Evolutionary conservation across 2,888 invertebrate species (phyloP).

Genomic region (Ochropleura plecta): DNA sequence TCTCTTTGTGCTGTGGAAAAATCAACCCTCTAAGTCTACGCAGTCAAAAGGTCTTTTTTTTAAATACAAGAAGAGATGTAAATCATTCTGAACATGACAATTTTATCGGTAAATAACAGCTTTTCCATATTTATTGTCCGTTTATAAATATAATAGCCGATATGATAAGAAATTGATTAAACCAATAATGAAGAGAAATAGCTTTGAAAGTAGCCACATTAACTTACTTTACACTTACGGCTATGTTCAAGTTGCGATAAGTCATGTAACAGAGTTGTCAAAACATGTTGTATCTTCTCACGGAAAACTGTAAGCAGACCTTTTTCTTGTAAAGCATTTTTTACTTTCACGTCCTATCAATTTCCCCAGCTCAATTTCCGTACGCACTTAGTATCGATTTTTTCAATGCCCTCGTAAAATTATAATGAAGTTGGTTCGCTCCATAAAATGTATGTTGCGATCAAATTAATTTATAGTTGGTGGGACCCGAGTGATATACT

Average conservation of each 20-base stretch:
- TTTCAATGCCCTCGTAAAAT: slow-evolving; percentile 57
- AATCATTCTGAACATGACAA: neutral
- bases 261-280: neutral
- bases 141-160: neutral
- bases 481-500: slow-evolving; percentile 50
- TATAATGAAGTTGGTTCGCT: slow-evolving; percentile 58
- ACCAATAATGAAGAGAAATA: neutral
- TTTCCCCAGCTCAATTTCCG: slow-evolving; percentile 40
- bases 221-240: neutral
- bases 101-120: no score
- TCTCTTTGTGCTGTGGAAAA: no score
- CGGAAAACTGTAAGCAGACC: neutral
- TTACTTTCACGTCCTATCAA: slow-evolving; percentile 16
- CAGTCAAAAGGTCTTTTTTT: neutral
- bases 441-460: slow-evolving; percentile 68
- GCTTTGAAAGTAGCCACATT: neutral
- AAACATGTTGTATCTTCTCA: neutral
- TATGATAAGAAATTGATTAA: neutral
- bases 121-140: no score
- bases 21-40: no score
- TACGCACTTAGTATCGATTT: slow-evolving; percentile 41
- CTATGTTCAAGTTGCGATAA: neutral
- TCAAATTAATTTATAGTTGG: slow-evolving; percentile 72
- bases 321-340: neutral
- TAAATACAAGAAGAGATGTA: neutral